phyloP scores from a whole-genome alignment of 2,888 invertebrate species.

The Odontothrips loti region DNA sequence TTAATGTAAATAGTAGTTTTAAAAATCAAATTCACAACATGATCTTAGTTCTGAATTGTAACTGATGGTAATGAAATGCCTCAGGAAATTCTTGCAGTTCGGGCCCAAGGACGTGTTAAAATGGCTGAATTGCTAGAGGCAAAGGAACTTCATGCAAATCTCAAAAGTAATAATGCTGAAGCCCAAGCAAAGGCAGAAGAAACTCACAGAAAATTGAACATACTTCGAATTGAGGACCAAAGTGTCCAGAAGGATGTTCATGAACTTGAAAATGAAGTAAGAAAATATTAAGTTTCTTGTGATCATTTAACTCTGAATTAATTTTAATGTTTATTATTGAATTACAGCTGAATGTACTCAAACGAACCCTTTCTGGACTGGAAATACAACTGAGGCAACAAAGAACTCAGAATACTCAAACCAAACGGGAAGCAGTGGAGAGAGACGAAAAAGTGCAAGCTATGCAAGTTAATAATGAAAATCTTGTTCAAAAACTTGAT shows the following conservation, averaged over 20 bases:
- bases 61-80: neutral
- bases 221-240: neutral
- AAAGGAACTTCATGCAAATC: neutral
- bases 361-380: neutral
- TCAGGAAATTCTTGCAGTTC: constrained; percentile 14
- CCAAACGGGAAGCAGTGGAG: neutral
- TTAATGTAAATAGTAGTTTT: neutral
- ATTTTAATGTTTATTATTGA: neutral
- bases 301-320: neutral
- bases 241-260: constrained; percentile 6
- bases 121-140: neutral
- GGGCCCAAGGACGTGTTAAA: neutral
- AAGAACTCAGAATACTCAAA: neutral
- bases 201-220: neutral
- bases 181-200: neutral
- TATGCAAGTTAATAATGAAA: neutral
- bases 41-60: no score
- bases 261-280: constrained; percentile 10
- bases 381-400: neutral
- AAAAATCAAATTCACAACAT: neutral
- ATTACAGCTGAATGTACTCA: neutral
- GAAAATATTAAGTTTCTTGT: neutral
- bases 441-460: neutral
- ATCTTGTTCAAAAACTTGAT: neutral
- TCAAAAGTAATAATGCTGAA: neutral